Base-by-base conservation (phyloP, 2,113 vertebrate species). In the Tetraodon nigroviridis region DNA sequence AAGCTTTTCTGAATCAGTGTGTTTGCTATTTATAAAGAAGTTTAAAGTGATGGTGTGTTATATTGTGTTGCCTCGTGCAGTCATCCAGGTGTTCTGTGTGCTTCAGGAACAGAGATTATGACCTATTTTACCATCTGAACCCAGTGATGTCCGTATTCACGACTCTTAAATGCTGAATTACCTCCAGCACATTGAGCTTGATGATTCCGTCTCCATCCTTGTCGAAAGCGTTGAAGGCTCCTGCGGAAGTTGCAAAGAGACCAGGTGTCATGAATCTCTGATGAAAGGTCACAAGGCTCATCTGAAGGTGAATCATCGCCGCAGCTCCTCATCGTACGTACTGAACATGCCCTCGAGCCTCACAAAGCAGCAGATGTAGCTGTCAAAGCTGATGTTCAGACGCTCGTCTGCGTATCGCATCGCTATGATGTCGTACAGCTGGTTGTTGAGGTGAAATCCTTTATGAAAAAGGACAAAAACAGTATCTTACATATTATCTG, bases 301-400 rank as follows among this genome's bases (percentile, higher is more conserved):
- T 27, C 24, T 27, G 24, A 24, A 5, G 24, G 3, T 24, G 24
- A 6, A 27, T 24, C 24, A 24, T 24, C 3, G 6, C 15, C 1
- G 37, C 13, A 16, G 18, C 13, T 12, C 19, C 17, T 45, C 17
- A 13, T 44, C 56, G 19, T 20, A 93, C 97, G 94, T 85, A 99
- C 97, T 88, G 89, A 99, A 99, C 96, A 99, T 99, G 64, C 95
- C 97, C 32, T 99, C 97, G n/a, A 99, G 90, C 64, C 97, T 90
- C 75, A 98, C 93, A 0, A 99, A 93, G 76, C 96, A 99, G 89
- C 94, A 96, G 89, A 98, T 96, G 86, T 95, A 99, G 60, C 96
- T 98, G 90, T 99, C 93, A 0, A 99, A 98, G 75, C 96, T 92
- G 0, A 99, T 91, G 82, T 96, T 93, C 89, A 97, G 92, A 58